Evolutionary conservation across 23 tunicate genomes (phyloP).

Genomic region (Styela plicata): DNA sequence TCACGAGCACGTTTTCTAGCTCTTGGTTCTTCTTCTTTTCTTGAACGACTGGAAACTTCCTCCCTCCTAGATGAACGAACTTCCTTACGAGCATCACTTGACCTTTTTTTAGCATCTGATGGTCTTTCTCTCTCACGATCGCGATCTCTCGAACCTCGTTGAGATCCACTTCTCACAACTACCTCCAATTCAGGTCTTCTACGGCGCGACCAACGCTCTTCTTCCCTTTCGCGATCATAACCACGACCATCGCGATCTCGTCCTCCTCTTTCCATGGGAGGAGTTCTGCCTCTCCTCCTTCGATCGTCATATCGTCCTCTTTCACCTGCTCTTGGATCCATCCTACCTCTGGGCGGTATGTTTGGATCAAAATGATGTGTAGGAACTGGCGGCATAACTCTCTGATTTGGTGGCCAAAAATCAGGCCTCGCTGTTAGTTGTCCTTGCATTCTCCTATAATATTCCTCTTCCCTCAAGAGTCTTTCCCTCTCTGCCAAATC

Average conservation of each 20-base stretch:
- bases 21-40: background rate
- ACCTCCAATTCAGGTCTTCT: background rate
- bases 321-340: constrained; percentile 12
- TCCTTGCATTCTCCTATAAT: constrained; percentile 20
- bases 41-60: background rate
- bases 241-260: background rate
- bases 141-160: constrained; percentile 13
- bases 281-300: background rate
- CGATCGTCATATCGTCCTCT: background rate
- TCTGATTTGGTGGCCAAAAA: background rate
- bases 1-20: background rate
- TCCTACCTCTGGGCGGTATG: background rate
- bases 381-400: background rate
- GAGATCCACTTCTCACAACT: background rate
- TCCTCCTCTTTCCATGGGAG: background rate
- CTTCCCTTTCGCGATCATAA: background rate
- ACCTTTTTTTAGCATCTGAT: background rate
- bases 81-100: background rate
- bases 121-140: constrained; percentile 6
- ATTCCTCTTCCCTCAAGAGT: constrained; percentile 11
- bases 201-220: constrained; percentile 1
- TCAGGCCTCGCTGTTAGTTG: background rate
- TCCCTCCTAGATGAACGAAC: background rate
- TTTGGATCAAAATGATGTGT: background rate
- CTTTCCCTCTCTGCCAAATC: constrained; percentile 32